Evolutionary conservation across 2,888 invertebrate species (phyloP).

Genomic region (Quadroppia sp.): DNA sequence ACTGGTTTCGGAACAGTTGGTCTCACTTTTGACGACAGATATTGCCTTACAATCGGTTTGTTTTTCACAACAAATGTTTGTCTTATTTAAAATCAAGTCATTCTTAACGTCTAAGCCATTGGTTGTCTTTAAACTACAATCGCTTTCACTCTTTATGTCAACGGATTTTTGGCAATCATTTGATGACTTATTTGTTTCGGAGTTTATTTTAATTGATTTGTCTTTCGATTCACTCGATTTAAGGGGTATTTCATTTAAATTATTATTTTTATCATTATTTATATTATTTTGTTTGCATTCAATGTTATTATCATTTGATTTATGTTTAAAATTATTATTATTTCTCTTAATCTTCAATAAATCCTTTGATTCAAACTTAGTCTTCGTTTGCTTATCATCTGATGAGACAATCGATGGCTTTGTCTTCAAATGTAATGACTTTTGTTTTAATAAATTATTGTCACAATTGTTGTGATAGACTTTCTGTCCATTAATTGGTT

Average conservation of each 20-base stretch:
- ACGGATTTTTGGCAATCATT: not conserved
- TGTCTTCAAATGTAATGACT: conserved; percentile 3
- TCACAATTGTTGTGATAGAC: not conserved
- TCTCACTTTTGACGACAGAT: not conserved
- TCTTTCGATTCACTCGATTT: not conserved
- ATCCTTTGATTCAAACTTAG: conserved; percentile 6
- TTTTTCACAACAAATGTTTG: not conserved
- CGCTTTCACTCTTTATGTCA: not conserved
- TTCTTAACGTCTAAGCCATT: not conserved
- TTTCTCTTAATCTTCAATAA: not conserved
- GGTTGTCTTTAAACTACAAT: not conserved
- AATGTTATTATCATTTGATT: not conserved
- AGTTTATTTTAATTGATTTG: not conserved
- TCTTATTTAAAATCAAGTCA: not conserved
- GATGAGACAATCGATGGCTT: conserved; percentile 13
- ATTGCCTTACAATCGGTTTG: not conserved
- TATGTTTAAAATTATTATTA: not conserved
- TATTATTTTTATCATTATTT: conserved; percentile 21
- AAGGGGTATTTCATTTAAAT: not conserved
- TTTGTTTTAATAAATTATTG: not conserved
- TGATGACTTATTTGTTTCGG: not conserved
- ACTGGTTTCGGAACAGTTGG: not conserved
- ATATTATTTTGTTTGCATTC: not conserved
- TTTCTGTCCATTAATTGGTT: not conserved
- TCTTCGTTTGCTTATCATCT: not conserved